Percentiles rank a stretch among this genome's conserved stretches.
Conservation (phyloP, 2,113 vertebrate genomes). For the Tichodroma muraria region DNA sequence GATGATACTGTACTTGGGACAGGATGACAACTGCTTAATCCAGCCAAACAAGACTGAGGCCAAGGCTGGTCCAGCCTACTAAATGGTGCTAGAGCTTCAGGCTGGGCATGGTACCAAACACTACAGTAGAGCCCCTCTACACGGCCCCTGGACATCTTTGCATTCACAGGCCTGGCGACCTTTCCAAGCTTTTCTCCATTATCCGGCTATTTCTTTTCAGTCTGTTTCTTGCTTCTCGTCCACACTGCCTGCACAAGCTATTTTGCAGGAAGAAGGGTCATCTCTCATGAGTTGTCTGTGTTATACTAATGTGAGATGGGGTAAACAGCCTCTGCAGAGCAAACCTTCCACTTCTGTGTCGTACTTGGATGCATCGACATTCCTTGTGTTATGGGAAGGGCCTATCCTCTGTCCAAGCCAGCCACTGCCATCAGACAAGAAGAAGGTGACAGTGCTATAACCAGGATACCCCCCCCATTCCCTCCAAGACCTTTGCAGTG, state of each 20-base stretch:
- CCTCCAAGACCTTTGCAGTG: neutral
- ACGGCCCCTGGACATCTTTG: neutral
- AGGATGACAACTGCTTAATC: neutral
- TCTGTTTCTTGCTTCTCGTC: neutral
- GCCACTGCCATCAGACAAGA: neutral
- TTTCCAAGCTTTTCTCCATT: constrained; percentile 15
- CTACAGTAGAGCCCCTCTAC: neutral
- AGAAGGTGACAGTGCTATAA: neutral
- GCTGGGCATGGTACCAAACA: constrained; percentile 35
- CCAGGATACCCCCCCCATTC: neutral
- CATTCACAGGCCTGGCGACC: neutral
- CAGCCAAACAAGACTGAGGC: neutral
- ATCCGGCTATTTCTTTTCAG: neutral
- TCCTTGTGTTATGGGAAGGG: neutral
- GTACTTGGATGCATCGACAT: neutral
- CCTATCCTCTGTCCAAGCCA: neutral
- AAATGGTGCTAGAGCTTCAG: constrained; percentile 2
- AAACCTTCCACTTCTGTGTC: neutral
- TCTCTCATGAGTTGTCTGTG: neutral
- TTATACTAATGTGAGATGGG: neutral
- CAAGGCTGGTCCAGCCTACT: constrained; percentile 3
- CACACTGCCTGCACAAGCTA: neutral
- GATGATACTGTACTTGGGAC: neutral
- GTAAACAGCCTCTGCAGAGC: neutral
- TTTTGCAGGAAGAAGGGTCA: neutral